A percentile compares a stretch with the other conserved stretches of the same genome.
These are phyloP conservation scores for Lacerta viridis DNA, from an alignment of 2,797 vertebrate genomes.

Conservation along the genomic window DNA sequence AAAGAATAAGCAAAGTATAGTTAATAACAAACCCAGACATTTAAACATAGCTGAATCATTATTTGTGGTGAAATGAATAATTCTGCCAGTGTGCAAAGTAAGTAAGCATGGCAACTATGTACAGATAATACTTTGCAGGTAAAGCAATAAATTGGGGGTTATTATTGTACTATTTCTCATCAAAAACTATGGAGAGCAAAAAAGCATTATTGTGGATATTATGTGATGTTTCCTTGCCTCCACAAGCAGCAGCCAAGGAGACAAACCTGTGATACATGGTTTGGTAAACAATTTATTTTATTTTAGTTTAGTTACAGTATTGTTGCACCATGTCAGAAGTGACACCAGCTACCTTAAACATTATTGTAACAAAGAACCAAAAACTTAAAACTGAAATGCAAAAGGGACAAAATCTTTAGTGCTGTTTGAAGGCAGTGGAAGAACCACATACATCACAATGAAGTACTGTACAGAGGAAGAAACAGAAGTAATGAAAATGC, in stretches of 20 bases:
- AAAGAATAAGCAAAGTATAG: not conserved
- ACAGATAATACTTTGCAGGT: not conserved
- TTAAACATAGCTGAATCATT: constrained; percentile 20
- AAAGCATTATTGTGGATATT: not conserved
- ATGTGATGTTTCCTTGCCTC: not conserved
- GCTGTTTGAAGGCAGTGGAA: too few relatives aligned
- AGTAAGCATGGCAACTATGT: constrained; percentile 1
- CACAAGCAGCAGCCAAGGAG: not conserved
- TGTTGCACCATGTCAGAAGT: too few relatives aligned
- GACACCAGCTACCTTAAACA: too few relatives aligned
- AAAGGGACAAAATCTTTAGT: too few relatives aligned
- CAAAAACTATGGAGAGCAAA: not conserved
- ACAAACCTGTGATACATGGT: not conserved
- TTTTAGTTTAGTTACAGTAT: too few relatives aligned
- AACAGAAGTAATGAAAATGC: too few relatives aligned
- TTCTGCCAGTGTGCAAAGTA: not conserved
- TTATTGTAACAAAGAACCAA: too few relatives aligned
- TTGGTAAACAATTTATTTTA: too few relatives aligned
- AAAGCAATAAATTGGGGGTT: not conserved
- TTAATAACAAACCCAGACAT: constrained; percentile 9
- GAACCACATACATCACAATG: too few relatives aligned
- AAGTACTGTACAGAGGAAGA: too few relatives aligned
- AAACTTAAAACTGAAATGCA: too few relatives aligned
- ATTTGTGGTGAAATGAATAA: constrained; percentile 27
- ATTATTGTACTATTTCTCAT: not conserved